Conservation (phyloP, 2,888 invertebrate genomes). For the Heterodera filipjevi region DNA sequence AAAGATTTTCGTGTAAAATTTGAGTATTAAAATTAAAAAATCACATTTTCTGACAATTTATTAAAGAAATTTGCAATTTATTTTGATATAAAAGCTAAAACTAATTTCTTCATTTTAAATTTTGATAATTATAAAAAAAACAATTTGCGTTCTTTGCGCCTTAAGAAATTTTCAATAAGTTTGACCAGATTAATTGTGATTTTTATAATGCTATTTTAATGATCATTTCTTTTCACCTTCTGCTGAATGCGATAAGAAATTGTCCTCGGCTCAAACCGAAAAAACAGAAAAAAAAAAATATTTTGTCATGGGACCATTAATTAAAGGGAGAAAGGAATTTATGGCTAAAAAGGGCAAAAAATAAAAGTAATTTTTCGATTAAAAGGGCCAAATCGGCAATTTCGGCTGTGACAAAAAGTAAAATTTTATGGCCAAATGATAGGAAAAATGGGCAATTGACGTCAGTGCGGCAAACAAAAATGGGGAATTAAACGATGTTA, state of each 20-base stretch:
- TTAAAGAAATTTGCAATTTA: too few species aligned
- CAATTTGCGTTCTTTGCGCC: too few species aligned
- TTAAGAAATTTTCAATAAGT: too few species aligned
- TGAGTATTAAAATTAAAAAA: too few species aligned
- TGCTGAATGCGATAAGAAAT: not conserved
- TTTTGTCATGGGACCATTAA: not conserved
- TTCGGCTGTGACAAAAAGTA: not conserved
- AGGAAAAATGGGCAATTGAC: too few species aligned
- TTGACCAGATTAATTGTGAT: not conserved
- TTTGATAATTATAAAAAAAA: not conserved
- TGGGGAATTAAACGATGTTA: too few species aligned
- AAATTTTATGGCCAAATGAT: not conserved
- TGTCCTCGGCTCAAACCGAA: not conserved
- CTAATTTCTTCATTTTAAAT: not conserved
- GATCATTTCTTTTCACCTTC: too few species aligned
- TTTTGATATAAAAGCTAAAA: too few species aligned
- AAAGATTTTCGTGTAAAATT: too few species aligned
- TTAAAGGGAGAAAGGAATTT: not conserved
- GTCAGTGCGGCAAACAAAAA: too few species aligned
- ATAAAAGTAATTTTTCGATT: too few species aligned
- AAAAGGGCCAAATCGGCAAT: not conserved
- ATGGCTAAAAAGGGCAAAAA: not conserved
- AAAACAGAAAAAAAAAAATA: not conserved
- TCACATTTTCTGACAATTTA: too few species aligned
- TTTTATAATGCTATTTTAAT: not conserved